These are phyloP conservation scores for Gymnorhina tibicen DNA, from an alignment of 2,113 vertebrate species.

Conservation along the genomic window DNA sequence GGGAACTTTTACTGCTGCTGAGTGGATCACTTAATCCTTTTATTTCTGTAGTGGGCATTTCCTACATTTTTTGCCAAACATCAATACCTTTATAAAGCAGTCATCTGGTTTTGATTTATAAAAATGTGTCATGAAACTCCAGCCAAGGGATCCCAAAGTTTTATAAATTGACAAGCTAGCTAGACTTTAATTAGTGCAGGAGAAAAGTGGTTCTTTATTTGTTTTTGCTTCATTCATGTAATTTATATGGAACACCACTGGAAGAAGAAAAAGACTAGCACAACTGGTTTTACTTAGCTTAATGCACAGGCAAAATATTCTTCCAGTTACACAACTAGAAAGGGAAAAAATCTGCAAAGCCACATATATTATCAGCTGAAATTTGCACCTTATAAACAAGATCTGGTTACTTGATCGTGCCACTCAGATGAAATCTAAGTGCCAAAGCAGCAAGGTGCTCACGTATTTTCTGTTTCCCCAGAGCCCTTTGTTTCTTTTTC, in stretches of 20 bases:
- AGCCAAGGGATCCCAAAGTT: conserved; percentile 51
- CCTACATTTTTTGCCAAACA: conserved; percentile 40
- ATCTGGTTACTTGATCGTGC: conserved; percentile 39
- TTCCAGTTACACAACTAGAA: conserved; percentile 16
- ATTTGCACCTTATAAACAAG: conserved; percentile 50
- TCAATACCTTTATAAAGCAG: conserved; percentile 52
- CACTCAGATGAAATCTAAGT: conserved; percentile 21
- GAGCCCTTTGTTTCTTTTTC: conserved; percentile 34
- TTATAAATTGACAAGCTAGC: conserved; percentile 58
- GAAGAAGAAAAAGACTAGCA: conserved; percentile 18
- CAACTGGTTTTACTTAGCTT: conserved; percentile 57
- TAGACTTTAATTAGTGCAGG: conserved; percentile 60
- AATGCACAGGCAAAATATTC: conserved; percentile 16
- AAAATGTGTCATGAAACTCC: conserved; percentile 45
- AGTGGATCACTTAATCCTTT: conserved; percentile 56
- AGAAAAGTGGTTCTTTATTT: conserved; percentile 56
- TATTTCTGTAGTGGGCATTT: conserved; percentile 63
- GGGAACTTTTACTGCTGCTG: conserved; percentile 35
- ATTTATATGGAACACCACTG: conserved; percentile 19
- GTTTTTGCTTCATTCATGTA: conserved; percentile 41
- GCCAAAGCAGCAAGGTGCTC: not conserved
- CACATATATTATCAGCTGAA: conserved; percentile 34
- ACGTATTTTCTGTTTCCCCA: not conserved
- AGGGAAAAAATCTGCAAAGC: conserved; percentile 43
- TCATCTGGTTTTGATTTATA: conserved; percentile 66